A percentile compares a stretch with the other conserved stretches of the same genome.
Evolutionary conservation across 2,797 vertebrate species (phyloP).

Genomic region (Thunnus albacares): DNA sequence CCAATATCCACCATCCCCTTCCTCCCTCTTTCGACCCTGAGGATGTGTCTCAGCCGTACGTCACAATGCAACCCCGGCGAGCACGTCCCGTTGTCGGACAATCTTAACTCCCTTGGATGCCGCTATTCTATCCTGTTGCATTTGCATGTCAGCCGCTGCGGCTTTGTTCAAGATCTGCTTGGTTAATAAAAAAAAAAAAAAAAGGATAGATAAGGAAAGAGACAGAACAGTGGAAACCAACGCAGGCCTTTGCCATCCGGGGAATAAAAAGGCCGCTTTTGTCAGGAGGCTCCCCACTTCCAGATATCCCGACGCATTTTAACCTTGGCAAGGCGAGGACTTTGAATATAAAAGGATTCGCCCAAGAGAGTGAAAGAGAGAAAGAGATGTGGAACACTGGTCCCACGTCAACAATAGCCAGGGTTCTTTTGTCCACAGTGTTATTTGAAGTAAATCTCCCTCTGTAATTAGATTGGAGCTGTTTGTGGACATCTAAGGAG

Average conservation of each 20-base stretch:
- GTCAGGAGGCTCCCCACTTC: slow-evolving; percentile 77
- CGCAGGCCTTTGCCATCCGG: slow-evolving; percentile 61
- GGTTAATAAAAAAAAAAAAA: slow-evolving; percentile 52
- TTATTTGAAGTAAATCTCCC: slow-evolving; percentile 86
- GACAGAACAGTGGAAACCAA: slow-evolving; percentile 61
- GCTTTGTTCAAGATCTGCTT: slow-evolving; percentile 71
- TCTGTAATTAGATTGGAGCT: slow-evolving; percentile 87
- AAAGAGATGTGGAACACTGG: slow-evolving; percentile 70
- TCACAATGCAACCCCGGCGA: slow-evolving; percentile 79
- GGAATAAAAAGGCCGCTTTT: slow-evolving; percentile 75
- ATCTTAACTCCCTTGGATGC: slow-evolving; percentile 74
- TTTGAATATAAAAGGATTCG: slow-evolving; percentile 82
- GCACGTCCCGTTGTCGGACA: slow-evolving; percentile 77
- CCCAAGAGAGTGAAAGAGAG: slow-evolving; percentile 76
- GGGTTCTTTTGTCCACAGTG: slow-evolving; percentile 79
- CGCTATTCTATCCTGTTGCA: slow-evolving; percentile 57
- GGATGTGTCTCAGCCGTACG: slow-evolving; percentile 74
- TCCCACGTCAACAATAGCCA: slow-evolving; percentile 77
- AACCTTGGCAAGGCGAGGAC: slow-evolving; percentile 81
- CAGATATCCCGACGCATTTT: slow-evolving; percentile 82
- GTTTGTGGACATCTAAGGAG: slow-evolving; percentile 86
- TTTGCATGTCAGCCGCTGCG: slow-evolving; percentile 73
- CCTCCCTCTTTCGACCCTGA: slow-evolving; percentile 57
- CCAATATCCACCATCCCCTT: slow-evolving; percentile 73
- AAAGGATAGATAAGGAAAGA: slow-evolving; percentile 59